Base-by-base conservation (phyloP, 2,113 vertebrate species). In the Noturus placidus region DNA sequence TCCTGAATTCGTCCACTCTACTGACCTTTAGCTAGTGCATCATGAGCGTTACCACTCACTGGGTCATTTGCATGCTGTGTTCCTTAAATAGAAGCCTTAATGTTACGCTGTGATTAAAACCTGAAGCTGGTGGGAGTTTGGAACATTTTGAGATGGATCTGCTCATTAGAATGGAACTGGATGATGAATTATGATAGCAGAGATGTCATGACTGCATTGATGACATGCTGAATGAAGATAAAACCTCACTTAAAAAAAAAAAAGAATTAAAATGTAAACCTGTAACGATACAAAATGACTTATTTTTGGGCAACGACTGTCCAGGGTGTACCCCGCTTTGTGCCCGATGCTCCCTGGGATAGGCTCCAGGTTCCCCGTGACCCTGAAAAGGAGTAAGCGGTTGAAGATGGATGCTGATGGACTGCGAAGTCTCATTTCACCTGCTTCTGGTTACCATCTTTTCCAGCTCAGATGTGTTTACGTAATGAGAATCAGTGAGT, bases 1-100 rank as follows among this genome's bases (percentile, higher is more conserved):
- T 46, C 91, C 93, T 94, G 94, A 93, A 95, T 94, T 94, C 93
- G 95, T 95, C 95, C 95, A 65, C 61, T 87, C 54, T 82, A 57
- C 77, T 93, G 93, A 95, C 94, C 94, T 95, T 94, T 94, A 93
- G 93, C 94, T 94, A 92, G 92, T 92, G 54, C 7, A 17, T 19
- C 30, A 33, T 70, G 65, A 67, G 27, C 61, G 3, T 63, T 63
- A 27, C 8, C 65, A 14, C 65, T 33, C 11, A 69, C 65, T 5
- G 10, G 30, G n/a, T 70, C n/a, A 74, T 65, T 84, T 84, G 59
- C 82, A 83, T 79, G 17, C 50, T 56, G 78, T 56, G 19, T 82
- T 86, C 80, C 80, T 82, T 90, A 82, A 90, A 20, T 35, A 33
- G 77, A 46, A 67, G 80, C 61, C 63, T 17, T 82, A 88, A 87